These are phyloP conservation scores for Acrossocheilus fasciatus DNA, from an alignment of 2,797 vertebrate species.

Conservation along the genomic window DNA sequence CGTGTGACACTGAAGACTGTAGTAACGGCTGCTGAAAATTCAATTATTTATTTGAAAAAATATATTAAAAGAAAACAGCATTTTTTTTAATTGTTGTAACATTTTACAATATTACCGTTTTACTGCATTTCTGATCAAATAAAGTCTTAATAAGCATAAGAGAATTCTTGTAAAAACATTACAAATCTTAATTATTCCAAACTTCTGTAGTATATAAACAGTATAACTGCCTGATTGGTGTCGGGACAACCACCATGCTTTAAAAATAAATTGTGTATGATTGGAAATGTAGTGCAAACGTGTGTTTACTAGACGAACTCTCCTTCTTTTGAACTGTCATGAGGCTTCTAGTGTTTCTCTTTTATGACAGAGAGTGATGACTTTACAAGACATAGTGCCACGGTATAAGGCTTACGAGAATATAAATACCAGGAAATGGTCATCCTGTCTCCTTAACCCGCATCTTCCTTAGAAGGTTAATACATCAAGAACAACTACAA, in stretches of 20 bases:
- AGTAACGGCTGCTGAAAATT: neutral
- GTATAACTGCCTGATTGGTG: neutral
- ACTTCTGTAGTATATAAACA: neutral
- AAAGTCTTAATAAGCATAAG: neutral
- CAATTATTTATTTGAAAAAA: neutral
- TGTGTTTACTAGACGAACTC: neutral
- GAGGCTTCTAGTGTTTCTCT: conserved; percentile 37
- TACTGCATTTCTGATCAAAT: neutral
- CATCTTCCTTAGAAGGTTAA: conserved; percentile 39
- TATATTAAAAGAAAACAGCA: too few relatives aligned
- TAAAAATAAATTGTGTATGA: neutral
- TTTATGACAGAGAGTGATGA: conserved; percentile 49
- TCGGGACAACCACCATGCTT: neutral
- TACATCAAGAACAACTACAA: conserved; percentile 49
- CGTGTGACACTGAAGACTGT: neutral
- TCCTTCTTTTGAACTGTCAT: conserved; percentile 42
- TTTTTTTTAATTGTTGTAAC: neutral
- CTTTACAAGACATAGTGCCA: conserved; percentile 46
- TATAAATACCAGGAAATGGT: conserved; percentile 49
- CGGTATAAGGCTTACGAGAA: conserved; percentile 35
- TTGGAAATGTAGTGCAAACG: neutral
- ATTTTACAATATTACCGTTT: neutral
- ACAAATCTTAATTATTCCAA: neutral
- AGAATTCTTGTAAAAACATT: neutral
- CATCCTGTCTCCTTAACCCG: conserved; percentile 23